phyloP scores from a whole-genome alignment of 1,140 invertebrate genomes.

The Capitella teleta region DNA sequence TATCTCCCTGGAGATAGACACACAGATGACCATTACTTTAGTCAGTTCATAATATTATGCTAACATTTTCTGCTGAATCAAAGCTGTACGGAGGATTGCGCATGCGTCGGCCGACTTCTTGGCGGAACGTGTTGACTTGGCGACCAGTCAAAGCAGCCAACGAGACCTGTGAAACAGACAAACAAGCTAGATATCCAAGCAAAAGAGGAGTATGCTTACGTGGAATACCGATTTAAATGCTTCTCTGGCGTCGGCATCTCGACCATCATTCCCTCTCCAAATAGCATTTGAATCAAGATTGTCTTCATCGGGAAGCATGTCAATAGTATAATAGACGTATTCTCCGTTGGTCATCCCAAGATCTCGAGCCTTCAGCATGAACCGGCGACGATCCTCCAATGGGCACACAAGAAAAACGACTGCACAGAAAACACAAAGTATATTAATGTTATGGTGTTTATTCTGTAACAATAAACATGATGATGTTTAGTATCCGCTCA shows the following conservation, averaged over 20 bases:
- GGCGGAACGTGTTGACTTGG: constrained; percentile 6
- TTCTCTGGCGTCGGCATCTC: constrained; percentile 7
- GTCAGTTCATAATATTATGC: no score
- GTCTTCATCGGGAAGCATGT: constrained; percentile 2
- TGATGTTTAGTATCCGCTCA: no score
- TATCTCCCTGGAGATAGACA: constrained; percentile 9
- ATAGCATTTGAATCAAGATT: neutral
- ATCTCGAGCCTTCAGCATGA: constrained; percentile 7
- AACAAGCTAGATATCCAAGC: neutral
- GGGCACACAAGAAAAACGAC: constrained; percentile 8
- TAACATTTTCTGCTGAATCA: neutral
- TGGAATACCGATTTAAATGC: constrained; percentile 13
- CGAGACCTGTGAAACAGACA: constrained; percentile 3
- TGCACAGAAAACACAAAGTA: no score
- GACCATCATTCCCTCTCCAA: neutral
- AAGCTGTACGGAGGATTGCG: constrained; percentile 4
- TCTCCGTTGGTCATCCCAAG: constrained; percentile 11
- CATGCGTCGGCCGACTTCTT: constrained; percentile 10
- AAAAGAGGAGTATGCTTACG: neutral
- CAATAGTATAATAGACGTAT: constrained; percentile 1
- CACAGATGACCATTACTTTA: no score
- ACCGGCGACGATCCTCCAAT: constrained; percentile 8
- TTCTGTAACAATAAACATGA: no score
- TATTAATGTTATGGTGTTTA: no score
- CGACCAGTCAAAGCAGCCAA: constrained; percentile 3